Conservation (phyloP, 2,888 invertebrate species). For the Melitaea athalia region DNA sequence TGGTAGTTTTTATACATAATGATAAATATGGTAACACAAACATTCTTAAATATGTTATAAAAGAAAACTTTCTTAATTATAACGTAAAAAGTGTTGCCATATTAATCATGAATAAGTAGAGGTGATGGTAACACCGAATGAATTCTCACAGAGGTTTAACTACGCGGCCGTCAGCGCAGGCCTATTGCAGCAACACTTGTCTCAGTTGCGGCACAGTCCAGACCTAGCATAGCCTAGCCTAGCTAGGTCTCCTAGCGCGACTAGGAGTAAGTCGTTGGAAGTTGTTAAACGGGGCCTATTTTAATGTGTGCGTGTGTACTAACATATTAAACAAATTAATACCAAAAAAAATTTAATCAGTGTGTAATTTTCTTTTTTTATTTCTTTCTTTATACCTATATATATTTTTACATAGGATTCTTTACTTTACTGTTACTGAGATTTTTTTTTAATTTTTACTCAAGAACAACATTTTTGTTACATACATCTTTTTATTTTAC, state of each 20-base stretch:
- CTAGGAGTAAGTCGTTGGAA: conserved; percentile 71
- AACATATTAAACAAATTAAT: conserved; percentile 19
- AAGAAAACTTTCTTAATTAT: not conserved
- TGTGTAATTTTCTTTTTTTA: conserved; percentile 16
- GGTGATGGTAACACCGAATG: conserved; percentile 77
- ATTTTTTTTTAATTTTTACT: too few species aligned
- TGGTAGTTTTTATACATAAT: conserved; percentile 18
- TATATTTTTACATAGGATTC: not conserved
- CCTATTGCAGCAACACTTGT: conserved; percentile 79
- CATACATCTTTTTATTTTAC: not conserved
- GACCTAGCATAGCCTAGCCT: conserved; percentile 59
- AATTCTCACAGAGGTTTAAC: conserved; percentile 80
- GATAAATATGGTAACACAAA: conserved; percentile 37
- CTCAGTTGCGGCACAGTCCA: conserved; percentile 73
- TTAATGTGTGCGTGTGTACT: conserved; percentile 35
- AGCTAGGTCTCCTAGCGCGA: conserved; percentile 48
- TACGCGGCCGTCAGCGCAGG: conserved; percentile 80
- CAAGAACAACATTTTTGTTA: too few species aligned
- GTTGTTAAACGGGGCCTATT: conserved; percentile 56
- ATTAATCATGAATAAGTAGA: conserved; percentile 45
- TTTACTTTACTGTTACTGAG: not conserved
- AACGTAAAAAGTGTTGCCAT: conserved; percentile 53
- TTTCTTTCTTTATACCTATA: too few species aligned
- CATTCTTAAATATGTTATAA: not conserved
- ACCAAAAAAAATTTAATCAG: conserved; percentile 25